Evolutionary conservation across 1,140 invertebrate species (phyloP), one percentile per base, ranked within the genome.

Genomic region (Lasioglossum albipes): DNA sequence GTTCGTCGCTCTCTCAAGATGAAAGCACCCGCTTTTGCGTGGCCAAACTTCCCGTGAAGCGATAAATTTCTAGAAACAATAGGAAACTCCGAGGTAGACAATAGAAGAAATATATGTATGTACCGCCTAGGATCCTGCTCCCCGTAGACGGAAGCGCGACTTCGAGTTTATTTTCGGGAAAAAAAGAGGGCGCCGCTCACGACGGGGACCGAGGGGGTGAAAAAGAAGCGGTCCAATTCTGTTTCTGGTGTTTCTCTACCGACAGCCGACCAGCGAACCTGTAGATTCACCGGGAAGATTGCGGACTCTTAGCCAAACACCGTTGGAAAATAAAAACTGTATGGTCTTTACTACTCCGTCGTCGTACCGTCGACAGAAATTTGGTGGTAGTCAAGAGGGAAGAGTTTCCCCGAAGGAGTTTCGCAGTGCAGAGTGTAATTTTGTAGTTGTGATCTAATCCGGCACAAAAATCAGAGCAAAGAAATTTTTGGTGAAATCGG

Each of bases 11-110:
- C 45, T 12, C 61, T 79, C 81, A 88, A 90, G 91, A 92, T 92
- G 90, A 92, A 92, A 92, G 90, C 90, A 82, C 85, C 88, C 90
- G 89, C 87, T 91, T 88, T 82, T 84, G 86, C 84, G 82, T 88
- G 81, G 83, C 89, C 89, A 91, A 92, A 92, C 89, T 92, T 91
- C 83, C 91, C 91, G 88, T 92, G 90, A 91, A 92, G 87, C 90
- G 90, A 92, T 92, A 92, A 92, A 92, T 92, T 87, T 91, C 86
- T 82, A 89, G 90, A 92, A 92, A 92, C 91, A 92, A 92, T 92
- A 91, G 91, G 88, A 92, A 92, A 92, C 91, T 91, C 90, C 77
- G 73, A 65, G 52, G 89, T 92, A 92, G 90, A 92, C 90, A 92
- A 92, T 92, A 91, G 91, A 91, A 92, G 90, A 92, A 91, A 92